Evolutionary conservation across 2,888 invertebrate species (phyloP).

Genomic region (Anarsia innoxiella): DNA sequence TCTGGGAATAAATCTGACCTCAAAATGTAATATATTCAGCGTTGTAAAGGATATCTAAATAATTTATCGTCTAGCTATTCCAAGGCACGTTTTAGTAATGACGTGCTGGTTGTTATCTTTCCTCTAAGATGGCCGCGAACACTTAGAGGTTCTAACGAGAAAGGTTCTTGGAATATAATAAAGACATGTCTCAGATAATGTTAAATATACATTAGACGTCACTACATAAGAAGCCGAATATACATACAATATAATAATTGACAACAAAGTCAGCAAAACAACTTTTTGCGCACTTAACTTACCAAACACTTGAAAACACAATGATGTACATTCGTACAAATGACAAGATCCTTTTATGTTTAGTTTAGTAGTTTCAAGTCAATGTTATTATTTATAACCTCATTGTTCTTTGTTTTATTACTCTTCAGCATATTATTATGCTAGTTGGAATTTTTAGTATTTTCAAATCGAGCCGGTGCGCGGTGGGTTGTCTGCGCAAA

Average conservation of each 20-base stretch:
- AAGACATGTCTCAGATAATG: not conserved
- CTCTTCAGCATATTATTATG: constrained; percentile 1
- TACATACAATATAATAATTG: constrained; percentile 3
- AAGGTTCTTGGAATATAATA: constrained; percentile 6
- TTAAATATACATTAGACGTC: no score
- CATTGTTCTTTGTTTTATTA: constrained; percentile 22
- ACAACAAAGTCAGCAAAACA: constrained; percentile 21
- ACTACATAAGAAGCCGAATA: not conserved
- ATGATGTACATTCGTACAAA: constrained; percentile 22
- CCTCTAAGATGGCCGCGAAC: constrained; percentile 16
- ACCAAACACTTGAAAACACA: constrained; percentile 30
- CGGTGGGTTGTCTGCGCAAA: constrained; percentile 1
- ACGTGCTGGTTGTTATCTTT: constrained; percentile 24
- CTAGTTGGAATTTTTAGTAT: not conserved
- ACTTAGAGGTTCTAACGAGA: constrained; percentile 1
- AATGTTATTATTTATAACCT: constrained; percentile 22
- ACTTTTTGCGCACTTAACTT: constrained; percentile 28
- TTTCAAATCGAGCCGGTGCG: no score
- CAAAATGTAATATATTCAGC: constrained; percentile 13
- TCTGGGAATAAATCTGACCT: constrained; percentile 3
- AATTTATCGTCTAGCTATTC: constrained; percentile 21
- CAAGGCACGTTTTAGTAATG: constrained; percentile 26
- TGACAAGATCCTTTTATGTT: constrained; percentile 25
- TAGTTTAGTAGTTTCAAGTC: constrained; percentile 16
- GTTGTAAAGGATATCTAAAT: constrained; percentile 20